Evolutionary conservation across 2,888 invertebrate species (phyloP).

Genomic region (Campoplex capitator): DNA sequence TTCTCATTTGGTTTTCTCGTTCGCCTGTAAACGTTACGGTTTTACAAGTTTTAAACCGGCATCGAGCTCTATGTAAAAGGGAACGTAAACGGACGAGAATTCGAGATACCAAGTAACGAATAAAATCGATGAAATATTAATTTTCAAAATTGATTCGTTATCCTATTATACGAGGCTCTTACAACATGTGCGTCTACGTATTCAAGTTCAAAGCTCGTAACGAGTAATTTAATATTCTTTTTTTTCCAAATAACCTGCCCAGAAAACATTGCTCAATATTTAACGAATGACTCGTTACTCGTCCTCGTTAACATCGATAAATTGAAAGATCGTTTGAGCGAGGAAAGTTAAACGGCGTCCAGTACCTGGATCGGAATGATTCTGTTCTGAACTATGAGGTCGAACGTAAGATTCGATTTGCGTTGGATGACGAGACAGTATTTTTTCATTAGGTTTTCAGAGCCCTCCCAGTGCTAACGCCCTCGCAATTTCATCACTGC

Average conservation of each 20-base stretch:
- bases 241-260: not conserved
- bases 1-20: conserved; percentile 26
- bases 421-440: conserved; percentile 77
- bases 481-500: conserved; percentile 53
- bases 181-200: not conserved
- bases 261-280: not conserved
- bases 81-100: not conserved
- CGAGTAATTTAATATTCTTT: not conserved
- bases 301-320: conserved; percentile 8
- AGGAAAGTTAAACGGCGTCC: not conserved
- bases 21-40: conserved; percentile 20
- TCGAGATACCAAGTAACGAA: not conserved
- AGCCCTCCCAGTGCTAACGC: conserved; percentile 48
- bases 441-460: conserved; percentile 76
- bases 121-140: not conserved
- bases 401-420: conserved; percentile 65
- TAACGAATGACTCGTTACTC: not conserved
- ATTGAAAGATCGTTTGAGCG: not conserved
- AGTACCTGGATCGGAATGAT: conserved; percentile 49
- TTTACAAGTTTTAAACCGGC: not conserved
- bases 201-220: not conserved
- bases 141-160: not conserved
- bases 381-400: conserved; percentile 34
- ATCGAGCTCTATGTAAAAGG: not conserved
- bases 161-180: not conserved